phyloP scores from a whole-genome alignment of 2,113 vertebrate species.

The Ariopsis seemanni region DNA sequence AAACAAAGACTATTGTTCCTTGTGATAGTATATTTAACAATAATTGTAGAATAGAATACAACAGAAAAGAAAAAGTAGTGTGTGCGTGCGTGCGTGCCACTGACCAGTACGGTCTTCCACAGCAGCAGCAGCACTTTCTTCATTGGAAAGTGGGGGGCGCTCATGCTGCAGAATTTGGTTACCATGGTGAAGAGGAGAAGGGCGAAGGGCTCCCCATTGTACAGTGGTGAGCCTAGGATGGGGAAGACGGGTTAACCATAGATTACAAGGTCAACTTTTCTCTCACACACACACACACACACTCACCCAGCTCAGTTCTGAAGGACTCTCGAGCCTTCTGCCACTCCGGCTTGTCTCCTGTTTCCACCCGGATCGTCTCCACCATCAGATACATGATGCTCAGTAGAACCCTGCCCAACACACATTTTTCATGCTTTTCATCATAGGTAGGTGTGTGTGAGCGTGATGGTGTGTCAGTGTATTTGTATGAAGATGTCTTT shows the following conservation, averaged over 20 bases:
- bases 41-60: not conserved
- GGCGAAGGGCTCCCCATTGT: constrained; percentile 87
- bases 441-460: constrained; percentile 9
- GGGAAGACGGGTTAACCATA: constrained; percentile 26
- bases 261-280: constrained; percentile 27
- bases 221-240: constrained; percentile 80
- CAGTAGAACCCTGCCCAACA: constrained; percentile 81
- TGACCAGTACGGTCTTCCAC: constrained; percentile 94
- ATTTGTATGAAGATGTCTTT: constrained; percentile 8
- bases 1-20: not conserved
- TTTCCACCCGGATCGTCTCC: constrained; percentile 86
- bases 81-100: constrained; percentile 43
- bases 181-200: constrained; percentile 95
- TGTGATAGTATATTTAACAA: not conserved
- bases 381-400: constrained; percentile 97
- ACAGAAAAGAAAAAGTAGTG: not conserved
- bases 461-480: not conserved
- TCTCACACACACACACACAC: not conserved
- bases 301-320: constrained; percentile 86
- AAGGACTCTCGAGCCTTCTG: constrained; percentile 81
- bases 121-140: constrained; percentile 95
- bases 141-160: constrained; percentile 95
- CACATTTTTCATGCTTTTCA: not conserved
- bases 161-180: constrained; percentile 97
- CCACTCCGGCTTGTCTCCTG: constrained; percentile 82